A percentile compares a stretch with the other conserved stretches of the same genome.
Conservation (phyloP, 2,888 invertebrate species). For the Salticus scenicus region DNA sequence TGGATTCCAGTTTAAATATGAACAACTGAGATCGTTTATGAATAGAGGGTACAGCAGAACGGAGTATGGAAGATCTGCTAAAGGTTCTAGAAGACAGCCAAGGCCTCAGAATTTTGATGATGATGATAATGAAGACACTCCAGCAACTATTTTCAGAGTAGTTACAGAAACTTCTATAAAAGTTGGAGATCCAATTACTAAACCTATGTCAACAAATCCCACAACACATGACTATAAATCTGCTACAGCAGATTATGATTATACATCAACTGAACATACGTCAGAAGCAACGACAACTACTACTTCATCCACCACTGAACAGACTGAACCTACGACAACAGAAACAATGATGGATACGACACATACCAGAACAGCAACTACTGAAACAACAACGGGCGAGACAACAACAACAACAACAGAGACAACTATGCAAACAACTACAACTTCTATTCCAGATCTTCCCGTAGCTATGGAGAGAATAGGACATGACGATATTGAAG, state of each 20-base stretch:
- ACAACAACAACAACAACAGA: neutral
- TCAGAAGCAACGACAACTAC: constrained; percentile 16
- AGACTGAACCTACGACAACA: constrained; percentile 52
- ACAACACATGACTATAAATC: neutral
- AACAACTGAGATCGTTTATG: constrained; percentile 22
- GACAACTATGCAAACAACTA: neutral
- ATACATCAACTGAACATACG: neutral
- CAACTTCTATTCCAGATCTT: neutral
- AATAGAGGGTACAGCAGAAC: constrained; percentile 29
- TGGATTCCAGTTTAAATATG: constrained; percentile 26
- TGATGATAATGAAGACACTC: neutral
- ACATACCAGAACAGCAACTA: neutral
- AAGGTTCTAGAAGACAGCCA: constrained; percentile 24
- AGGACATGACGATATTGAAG: constrained; percentile 52
- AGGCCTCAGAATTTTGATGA: constrained; percentile 50
- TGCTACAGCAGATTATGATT: neutral
- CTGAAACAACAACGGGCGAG: neutral
- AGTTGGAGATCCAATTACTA: constrained; percentile 41
- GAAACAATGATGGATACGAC: constrained; percentile 33
- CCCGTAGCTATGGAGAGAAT: constrained; percentile 56
- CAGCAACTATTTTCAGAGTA: constrained; percentile 57
- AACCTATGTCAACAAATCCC: neutral
- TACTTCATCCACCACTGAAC: constrained; percentile 13
- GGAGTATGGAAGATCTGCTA: constrained; percentile 47
- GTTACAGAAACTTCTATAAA: constrained; percentile 66